Conservation (phyloP, 2,888 invertebrate genomes). For the Pseudoips prasinana region DNA sequence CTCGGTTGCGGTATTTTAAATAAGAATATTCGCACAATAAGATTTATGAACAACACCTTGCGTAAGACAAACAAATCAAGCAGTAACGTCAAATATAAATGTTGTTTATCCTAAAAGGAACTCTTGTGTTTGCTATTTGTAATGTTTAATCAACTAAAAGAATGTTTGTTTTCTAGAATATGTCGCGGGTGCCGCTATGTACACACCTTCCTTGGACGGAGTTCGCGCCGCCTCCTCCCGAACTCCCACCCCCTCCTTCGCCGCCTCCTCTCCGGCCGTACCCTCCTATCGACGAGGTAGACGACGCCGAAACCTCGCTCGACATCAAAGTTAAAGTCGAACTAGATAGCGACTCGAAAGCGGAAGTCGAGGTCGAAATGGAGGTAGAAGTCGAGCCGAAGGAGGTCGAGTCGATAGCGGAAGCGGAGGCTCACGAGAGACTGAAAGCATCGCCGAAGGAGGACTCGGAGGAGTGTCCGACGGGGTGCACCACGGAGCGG, state of each 20-base stretch:
- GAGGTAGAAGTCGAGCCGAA: constrained; percentile 20
- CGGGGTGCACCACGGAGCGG: constrained; percentile 19
- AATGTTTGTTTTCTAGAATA: constrained; percentile 33
- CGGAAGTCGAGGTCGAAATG: constrained; percentile 28
- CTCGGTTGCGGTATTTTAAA: no score
- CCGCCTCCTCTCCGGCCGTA: constrained; percentile 61
- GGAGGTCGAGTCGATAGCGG: constrained; percentile 15
- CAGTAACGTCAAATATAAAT: no score
- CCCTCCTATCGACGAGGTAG: constrained; percentile 29
- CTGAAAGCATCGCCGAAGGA: constrained; percentile 26
- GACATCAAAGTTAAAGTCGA: neutral
- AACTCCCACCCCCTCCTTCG: constrained; percentile 56
- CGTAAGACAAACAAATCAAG: no score
- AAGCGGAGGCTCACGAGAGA: constrained; percentile 15
- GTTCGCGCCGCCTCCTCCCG: constrained; percentile 66
- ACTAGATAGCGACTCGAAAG: constrained; percentile 8
- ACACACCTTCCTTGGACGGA: constrained; percentile 57
- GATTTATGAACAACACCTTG: no score
- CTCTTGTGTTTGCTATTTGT: no score
- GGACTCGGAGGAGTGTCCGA: constrained; percentile 43
- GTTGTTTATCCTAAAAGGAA: no score
- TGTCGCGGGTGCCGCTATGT: constrained; percentile 60
- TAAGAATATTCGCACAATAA: no score
- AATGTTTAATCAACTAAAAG: no score
- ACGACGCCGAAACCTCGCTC: constrained; percentile 1